Base-by-base conservation (phyloP, 2,113 vertebrate species). In the Zosterops pallidus region DNA sequence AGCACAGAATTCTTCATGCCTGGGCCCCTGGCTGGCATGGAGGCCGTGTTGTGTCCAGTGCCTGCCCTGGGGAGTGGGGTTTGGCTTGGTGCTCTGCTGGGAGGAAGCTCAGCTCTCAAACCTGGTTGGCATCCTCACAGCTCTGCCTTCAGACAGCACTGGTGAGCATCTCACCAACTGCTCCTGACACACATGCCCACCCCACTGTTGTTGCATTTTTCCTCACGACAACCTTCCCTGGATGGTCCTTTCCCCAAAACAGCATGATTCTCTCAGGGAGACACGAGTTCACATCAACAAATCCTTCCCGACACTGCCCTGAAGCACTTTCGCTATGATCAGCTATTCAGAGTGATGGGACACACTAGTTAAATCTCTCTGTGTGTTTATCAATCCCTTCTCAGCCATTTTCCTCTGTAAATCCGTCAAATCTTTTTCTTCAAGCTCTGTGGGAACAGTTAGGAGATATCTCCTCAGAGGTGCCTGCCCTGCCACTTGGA, bases 301-400 rank as follows among this genome's bases (percentile, higher is more conserved):
- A 97, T 97, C 46, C 95, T 83, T 93, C 94, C 90, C 69, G 96
- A 97, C 96, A 97, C 78, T 90, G 94, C 95, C 97, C 95, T 28
- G 90, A 64, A 96, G 97, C 97, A 71, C 76, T 95, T 93, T 64
- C 28, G 59, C 93, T 96, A 92, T 92, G 94, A 97, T 96, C 87
- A 62, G 96, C 96, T 92, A 97, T 96, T 95, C 95, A 44, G 96
- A 97, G 96, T 93, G 96, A 97, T 96, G 93, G 96, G 93, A 94
- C 94, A 97, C 95, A 96, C 95, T 97, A 95, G 95, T 96, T 97
- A 97, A 84, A 94, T 95, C 92, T 97, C 95, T 80, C 90, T 86
- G 90, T 93, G 86, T 95, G 96, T 96, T 96, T 97, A 96, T 95
- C 95, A 94, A 92, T 97, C 97, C 95, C 93, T 97, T 95, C 95